Evolutionary conservation across 2,113 vertebrate genomes (phyloP), one percentile per base, ranked within the genome.

Genomic region (Zosterops lateralis): DNA sequence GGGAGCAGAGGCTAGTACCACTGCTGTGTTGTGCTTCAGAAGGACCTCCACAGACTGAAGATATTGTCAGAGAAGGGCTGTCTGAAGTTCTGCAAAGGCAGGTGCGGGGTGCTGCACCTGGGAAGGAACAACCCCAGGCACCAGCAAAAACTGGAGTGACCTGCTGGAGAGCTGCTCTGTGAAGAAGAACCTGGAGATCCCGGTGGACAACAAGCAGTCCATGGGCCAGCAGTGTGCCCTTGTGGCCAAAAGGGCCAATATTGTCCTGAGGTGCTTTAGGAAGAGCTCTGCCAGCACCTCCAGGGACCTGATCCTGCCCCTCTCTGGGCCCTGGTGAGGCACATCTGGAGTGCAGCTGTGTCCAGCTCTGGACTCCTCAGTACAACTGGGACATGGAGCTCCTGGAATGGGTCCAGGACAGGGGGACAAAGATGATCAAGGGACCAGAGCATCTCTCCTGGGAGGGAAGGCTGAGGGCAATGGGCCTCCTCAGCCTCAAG

Each of bases 51-150:
- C 20, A 75, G 51, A 14, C 12, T 20, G 51, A 31, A 50, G 25
- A 25, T 4, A 58, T 17, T 13, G 10, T 8, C 6, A 5, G 8
- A 50, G 42, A 40, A 34, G 22, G 24, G 6, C 10, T 17, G 1
- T 21, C 7, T 36, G 20, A 60, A 42, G 3, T 42, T 50, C 29
- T 16, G 13, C 34, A 66, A 56, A 29, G 24, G 24, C 22, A 38
- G 31, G 2, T 12, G 8, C 17, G n/a, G 11, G 7, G 4, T 22
- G 3, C 25, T 34, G 15, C 9, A 15, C 15, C 8, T 21, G 11
- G 31, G 25, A 1, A 58, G 17, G 17, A 44, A 32, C 1, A 4
- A 26, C 7, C 0, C 31, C 14, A 7, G 0, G 25, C 10, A 44
- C 7, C 14, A 58, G 44, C 6, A 21, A 4, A 32, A 32, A 4